Conservation (phyloP, 37 sponge, comb jelly and placozoan species). For the Ephydatia muelleri region DNA sequence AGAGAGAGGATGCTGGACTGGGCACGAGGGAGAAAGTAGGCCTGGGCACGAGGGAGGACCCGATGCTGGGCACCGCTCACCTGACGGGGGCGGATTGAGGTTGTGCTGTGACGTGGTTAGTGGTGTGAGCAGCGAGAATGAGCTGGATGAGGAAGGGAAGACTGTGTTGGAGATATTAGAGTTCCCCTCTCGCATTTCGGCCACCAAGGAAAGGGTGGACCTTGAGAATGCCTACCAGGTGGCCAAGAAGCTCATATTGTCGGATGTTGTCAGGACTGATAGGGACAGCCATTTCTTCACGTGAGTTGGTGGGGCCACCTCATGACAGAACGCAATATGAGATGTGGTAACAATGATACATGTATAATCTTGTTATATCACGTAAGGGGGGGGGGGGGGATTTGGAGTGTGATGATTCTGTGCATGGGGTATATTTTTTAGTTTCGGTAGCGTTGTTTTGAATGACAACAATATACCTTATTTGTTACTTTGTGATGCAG, state of each 20-base stretch:
- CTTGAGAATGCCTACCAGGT: conserved; percentile 49
- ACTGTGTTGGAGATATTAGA: conserved; percentile 51
- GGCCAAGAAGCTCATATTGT: conserved; percentile 74
- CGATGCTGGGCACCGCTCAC: not conserved
- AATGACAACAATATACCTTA: too few relatives aligned
- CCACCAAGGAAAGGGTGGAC: conserved; percentile 64
- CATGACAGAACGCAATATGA: too few relatives aligned
- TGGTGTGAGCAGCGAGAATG: not conserved
- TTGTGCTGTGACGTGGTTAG: not conserved
- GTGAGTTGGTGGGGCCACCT: conserved; percentile 27
- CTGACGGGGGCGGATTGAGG: not conserved
- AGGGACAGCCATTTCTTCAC: conserved; percentile 71
- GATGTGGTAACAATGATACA: too few relatives aligned
- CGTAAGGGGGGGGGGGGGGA: too few relatives aligned
- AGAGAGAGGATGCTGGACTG: too few relatives aligned
- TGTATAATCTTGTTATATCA: too few relatives aligned
- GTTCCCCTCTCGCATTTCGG: conserved; percentile 65
- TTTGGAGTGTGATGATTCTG: too few relatives aligned
- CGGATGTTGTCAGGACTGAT: conserved; percentile 87
- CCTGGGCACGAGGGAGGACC: too few relatives aligned
- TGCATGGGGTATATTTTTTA: too few relatives aligned
- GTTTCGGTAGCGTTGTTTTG: too few relatives aligned
- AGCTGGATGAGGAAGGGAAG: conserved; percentile 32
- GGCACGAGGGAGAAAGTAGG: too few relatives aligned
- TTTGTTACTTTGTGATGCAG: too few relatives aligned